These are phyloP conservation scores for Acheta domesticus DNA, from an alignment of 2,888 invertebrate species.

Conservation along the genomic window DNA sequence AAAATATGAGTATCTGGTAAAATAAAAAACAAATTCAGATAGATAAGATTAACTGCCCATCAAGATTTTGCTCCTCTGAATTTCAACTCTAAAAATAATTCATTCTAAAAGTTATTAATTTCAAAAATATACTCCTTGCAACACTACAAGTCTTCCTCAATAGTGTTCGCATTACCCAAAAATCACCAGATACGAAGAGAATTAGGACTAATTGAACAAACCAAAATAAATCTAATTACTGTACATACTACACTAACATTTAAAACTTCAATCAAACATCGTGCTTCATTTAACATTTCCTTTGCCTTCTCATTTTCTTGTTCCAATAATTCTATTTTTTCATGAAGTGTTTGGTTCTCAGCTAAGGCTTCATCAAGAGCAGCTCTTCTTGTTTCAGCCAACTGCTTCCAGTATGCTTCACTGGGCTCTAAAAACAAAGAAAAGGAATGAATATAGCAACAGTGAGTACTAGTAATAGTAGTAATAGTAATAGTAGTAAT, in stretches of 20 bases:
- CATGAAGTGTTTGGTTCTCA: conserved; percentile 63
- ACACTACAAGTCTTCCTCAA: no score
- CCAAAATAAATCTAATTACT: no score
- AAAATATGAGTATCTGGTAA: no score
- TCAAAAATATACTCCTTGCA: no score
- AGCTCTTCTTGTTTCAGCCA: conserved; percentile 70
- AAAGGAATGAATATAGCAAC: conserved; percentile 43
- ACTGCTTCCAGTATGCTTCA: conserved; percentile 70
- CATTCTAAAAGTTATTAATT: no score
- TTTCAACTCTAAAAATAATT: no score
- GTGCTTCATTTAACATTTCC: conserved; percentile 72
- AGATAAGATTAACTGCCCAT: no score
- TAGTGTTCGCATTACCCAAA: no score
- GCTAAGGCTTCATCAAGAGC: conserved; percentile 68
- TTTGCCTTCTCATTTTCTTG: conserved; percentile 66
- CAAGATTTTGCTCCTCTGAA: no score
- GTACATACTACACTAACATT: conserved; percentile 52
- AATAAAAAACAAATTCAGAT: no score
- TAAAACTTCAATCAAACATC: conserved; percentile 69
- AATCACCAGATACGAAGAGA: no score
- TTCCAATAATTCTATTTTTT: conserved; percentile 53
- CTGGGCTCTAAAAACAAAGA: conserved; percentile 54
- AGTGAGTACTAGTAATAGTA: neutral
- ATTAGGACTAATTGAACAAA: no score
- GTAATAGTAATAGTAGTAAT: neutral